Base-by-base conservation (phyloP, 2,113 vertebrate species). In the Corvus hawaiiensis region DNA sequence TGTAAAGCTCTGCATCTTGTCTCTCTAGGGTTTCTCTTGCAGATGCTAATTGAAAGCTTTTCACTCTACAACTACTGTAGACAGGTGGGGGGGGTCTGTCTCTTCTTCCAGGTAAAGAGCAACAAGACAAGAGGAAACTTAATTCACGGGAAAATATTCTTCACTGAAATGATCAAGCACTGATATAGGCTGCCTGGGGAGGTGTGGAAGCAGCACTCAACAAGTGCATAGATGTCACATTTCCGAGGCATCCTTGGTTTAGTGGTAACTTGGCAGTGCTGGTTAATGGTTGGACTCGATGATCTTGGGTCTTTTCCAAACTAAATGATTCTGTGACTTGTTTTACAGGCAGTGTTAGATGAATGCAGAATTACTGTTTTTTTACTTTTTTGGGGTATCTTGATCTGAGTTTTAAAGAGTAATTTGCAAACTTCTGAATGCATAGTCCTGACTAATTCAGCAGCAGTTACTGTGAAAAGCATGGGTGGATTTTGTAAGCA, bases 31-130 rank as follows among this genome's bases (percentile, higher is more conserved):
- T 41, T 79, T 72, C 33, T 82, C 37, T 94, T 94, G 44, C 59
- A 93, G 88, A 90, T 95, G 95, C 79, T 94, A 96, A 96, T 96
- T 82, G 44, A 19, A 30, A 46, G 39, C n/a, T 80, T 91, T 63
- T 85, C 73, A n/a, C 19, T 63, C 26, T 33, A 23, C 14, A 13
- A 8, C 24, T 41, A 9, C 33, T 28, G 6, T 41, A 49, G 35
- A 11, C 2, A 9, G 10, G 20, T 20, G 16, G 10, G 32, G 32
- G 52, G 11, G 9, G 16, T 22, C 1, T 1, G 3, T 39, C 10
- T 41, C 6, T n/a, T 58, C 8, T 33, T 37, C 16, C 20, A 35
- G 17, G 20, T 54, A 54, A 16, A 3, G 7, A 35, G 30, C 28
- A 61, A 1, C 35, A 61, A 24, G 23, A 39, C 39, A 33, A 44